These are phyloP conservation scores for Furcula furcula DNA, from an alignment of 2,888 invertebrate species.

Conservation along the genomic window DNA sequence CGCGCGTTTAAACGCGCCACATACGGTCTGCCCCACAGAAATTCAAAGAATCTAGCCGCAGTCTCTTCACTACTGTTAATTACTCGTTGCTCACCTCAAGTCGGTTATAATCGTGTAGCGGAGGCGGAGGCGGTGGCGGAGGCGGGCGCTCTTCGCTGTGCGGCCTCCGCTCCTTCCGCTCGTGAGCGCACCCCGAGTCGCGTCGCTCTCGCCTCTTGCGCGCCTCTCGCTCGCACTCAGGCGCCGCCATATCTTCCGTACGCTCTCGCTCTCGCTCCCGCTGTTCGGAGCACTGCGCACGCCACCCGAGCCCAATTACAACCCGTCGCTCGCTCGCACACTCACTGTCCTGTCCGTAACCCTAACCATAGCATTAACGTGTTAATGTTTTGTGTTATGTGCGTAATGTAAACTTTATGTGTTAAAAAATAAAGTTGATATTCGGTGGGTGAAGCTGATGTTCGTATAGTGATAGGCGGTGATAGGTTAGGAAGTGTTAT, in stretches of 20 bases:
- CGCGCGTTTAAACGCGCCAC: too few species aligned
- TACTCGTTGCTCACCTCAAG: slow-evolving; percentile 55
- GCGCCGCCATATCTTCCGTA: slow-evolving; percentile 75
- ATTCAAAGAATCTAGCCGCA: too few species aligned
- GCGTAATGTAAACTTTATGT: slow-evolving; percentile 32
- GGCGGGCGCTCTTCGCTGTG: slow-evolving; percentile 76
- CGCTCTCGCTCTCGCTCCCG: slow-evolving; percentile 58
- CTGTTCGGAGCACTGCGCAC: slow-evolving; percentile 75
- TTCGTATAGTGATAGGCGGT: slow-evolving; percentile 44
- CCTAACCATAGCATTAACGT: slow-evolving; percentile 56
- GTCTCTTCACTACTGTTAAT: too few species aligned
- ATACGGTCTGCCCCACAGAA: too few species aligned
- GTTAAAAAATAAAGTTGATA: slow-evolving; percentile 31
- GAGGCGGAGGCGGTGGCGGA: slow-evolving; percentile 62
- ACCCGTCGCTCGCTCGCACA: slow-evolving; percentile 72
- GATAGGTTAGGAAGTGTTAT: slow-evolving; percentile 36
- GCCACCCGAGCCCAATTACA: slow-evolving; percentile 74
- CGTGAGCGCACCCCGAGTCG: slow-evolving; percentile 79
- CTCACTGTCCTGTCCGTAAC: slow-evolving; percentile 74
- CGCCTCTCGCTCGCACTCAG: slow-evolving; percentile 81
- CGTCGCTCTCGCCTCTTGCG: slow-evolving; percentile 83
- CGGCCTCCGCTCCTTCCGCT: slow-evolving; percentile 71
- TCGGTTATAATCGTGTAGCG: slow-evolving; percentile 70
- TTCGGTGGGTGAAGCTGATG: slow-evolving; percentile 46
- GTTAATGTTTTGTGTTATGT: slow-evolving; percentile 55